Conservation (phyloP, 2,888 invertebrate species). For the Molorchus minor region DNA sequence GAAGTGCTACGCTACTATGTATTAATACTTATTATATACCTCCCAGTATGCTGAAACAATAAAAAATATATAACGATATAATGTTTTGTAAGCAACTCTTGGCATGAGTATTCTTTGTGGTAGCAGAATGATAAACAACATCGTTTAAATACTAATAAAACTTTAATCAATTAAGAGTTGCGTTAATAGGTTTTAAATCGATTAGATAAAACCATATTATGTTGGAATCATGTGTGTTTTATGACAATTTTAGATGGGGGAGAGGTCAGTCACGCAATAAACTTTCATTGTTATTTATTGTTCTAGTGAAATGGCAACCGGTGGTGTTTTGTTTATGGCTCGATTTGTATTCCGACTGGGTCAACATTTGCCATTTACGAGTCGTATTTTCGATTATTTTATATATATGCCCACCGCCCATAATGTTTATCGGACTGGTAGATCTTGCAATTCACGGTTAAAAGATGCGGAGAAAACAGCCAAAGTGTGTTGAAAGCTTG, state of each 20-base stretch:
- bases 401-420: slow-evolving; percentile 9
- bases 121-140: neutral
- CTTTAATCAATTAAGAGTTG: neutral
- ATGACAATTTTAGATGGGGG: neutral
- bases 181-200: neutral
- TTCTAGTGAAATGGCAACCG: slow-evolving; percentile 9
- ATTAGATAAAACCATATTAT: neutral
- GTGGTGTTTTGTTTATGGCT: neutral
- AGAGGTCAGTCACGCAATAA: slow-evolving; percentile 16
- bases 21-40: too few species aligned
- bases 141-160: neutral
- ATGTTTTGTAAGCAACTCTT: too few species aligned
- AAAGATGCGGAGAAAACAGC: neutral
- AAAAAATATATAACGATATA: too few species aligned
- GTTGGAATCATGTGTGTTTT: neutral
- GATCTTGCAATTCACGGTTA: slow-evolving; percentile 6
- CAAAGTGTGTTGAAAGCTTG: neutral
- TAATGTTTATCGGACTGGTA: neutral
- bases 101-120: too few species aligned
- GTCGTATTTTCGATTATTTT: slow-evolving; percentile 10
- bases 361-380: slow-evolving; percentile 9
- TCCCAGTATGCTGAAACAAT: too few species aligned
- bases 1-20: too few species aligned
- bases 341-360: slow-evolving; percentile 5
- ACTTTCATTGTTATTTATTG: slow-evolving; percentile 15